phyloP scores from a whole-genome alignment of 2,113 vertebrate genomes.

The Caracal caracal region DNA sequence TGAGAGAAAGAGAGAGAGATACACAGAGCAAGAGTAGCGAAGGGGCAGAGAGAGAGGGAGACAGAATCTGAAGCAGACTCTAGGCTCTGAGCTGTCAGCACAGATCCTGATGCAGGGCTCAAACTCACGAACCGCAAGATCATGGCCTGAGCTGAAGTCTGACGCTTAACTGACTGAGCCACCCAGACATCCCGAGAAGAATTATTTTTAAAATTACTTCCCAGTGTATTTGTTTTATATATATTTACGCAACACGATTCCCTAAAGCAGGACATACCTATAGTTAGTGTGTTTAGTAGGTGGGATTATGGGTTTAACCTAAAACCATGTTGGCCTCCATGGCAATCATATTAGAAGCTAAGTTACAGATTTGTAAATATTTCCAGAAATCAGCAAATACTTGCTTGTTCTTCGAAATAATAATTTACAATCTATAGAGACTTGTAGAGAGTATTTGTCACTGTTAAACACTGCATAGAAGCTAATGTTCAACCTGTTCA shows the following conservation, averaged over 20 bases:
- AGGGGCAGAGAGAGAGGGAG: too few relatives aligned
- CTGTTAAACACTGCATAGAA: neutral
- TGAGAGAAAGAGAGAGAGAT: too few relatives aligned
- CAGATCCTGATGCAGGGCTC: too few relatives aligned
- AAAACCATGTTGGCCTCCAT: neutral
- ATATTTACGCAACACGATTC: neutral
- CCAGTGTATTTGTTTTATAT: neutral
- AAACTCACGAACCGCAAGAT: too few relatives aligned
- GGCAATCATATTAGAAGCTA: neutral
- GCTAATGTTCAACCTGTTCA: neutral
- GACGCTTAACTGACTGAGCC: too few relatives aligned
- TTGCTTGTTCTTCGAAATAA: constrained; percentile 28
- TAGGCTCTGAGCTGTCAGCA: too few relatives aligned
- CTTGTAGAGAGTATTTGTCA: neutral
- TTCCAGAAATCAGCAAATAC: constrained; percentile 33
- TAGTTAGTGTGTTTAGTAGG: neutral
- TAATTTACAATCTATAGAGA: neutral
- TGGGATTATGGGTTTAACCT: neutral
- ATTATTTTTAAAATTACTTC: constrained; percentile 9
- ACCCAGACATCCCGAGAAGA: neutral
- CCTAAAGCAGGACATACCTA: neutral
- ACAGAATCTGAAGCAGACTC: too few relatives aligned
- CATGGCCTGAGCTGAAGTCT: too few relatives aligned
- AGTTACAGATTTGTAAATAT: neutral
- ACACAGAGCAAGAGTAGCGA: too few relatives aligned